A percentile compares a stretch with the other conserved stretches of the same genome.
Evolutionary conservation across 2,888 invertebrate species (phyloP).

Genomic region (Eulithis testata): DNA sequence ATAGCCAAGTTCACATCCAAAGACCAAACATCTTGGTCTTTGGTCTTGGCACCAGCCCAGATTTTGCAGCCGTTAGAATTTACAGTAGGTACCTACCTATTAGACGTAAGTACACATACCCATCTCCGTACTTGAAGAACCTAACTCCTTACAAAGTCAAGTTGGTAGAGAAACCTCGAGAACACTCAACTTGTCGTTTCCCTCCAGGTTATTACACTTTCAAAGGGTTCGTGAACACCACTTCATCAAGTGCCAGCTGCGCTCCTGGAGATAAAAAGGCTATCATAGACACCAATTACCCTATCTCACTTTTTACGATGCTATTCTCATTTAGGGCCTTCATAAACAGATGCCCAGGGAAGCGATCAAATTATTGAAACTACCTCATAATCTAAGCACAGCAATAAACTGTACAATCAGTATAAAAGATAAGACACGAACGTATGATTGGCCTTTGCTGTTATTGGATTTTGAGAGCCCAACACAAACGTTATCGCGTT

Average conservation of each 20-base stretch:
- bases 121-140: too few relatives aligned
- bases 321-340: slow-evolving; percentile 18
- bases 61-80: too few relatives aligned
- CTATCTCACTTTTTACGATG: slow-evolving; percentile 26
- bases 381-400: slow-evolving; percentile 13
- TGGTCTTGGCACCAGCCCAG: too few relatives aligned
- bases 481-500: too few relatives aligned
- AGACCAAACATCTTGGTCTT: too few relatives aligned
- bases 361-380: slow-evolving; percentile 27
- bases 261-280: slow-evolving; percentile 12
- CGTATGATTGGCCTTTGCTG: background rate
- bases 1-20: too few relatives aligned
- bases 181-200: too few relatives aligned
- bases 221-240: background rate
- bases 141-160: too few relatives aligned
- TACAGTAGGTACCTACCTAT: too few relatives aligned
- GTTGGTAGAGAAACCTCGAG: too few relatives aligned
- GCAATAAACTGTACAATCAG: background rate
- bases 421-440: background rate
- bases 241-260: slow-evolving; percentile 6
- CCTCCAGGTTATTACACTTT: slow-evolving; percentile 1
- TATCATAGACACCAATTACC: slow-evolving; percentile 21
- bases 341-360: slow-evolving; percentile 30
- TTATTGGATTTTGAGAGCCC: too few relatives aligned
- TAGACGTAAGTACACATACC: too few relatives aligned